These are phyloP conservation scores for Yponomeuta evonymella DNA, from an alignment of 2,888 invertebrate species.

Conservation along the genomic window DNA sequence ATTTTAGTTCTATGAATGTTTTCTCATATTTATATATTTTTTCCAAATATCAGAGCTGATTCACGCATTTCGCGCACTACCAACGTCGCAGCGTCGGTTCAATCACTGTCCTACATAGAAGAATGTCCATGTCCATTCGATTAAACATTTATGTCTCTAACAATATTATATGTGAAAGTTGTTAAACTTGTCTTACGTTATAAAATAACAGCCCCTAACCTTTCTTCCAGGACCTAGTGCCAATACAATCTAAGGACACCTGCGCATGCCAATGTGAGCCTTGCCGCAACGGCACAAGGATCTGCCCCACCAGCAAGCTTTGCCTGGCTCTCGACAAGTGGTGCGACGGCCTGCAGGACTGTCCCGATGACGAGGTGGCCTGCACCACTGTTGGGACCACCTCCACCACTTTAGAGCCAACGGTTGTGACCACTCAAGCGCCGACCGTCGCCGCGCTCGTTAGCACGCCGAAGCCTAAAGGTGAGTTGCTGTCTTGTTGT, in stretches of 20 bases:
- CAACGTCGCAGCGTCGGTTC: too few relatives aligned
- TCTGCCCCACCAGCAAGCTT: constrained; percentile 84
- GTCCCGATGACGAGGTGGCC: constrained; percentile 86
- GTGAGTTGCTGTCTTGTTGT: constrained; percentile 31
- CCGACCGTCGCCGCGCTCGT: constrained; percentile 23
- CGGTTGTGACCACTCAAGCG: constrained; percentile 19
- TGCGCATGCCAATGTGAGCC: constrained; percentile 86
- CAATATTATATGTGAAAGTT: too few relatives aligned
- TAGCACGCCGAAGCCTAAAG: constrained; percentile 39
- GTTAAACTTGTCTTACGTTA: too few relatives aligned
- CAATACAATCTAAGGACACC: constrained; percentile 72
- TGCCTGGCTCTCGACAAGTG: constrained; percentile 82
- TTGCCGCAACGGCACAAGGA: constrained; percentile 78
- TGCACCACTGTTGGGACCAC: constrained; percentile 65
- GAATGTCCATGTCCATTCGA: too few relatives aligned
- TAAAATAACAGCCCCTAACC: neutral
- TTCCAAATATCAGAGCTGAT: too few relatives aligned
- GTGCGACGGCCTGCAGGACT: constrained; percentile 89
- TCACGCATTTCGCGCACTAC: too few relatives aligned
- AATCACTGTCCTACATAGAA: too few relatives aligned
- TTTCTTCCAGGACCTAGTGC: constrained; percentile 65
- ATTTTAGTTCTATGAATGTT: too few relatives aligned
- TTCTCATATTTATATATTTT: too few relatives aligned
- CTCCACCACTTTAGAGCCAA: constrained; percentile 26
- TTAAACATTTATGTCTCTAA: too few relatives aligned